Evolutionary conservation across 2,113 vertebrate species (phyloP).

Genomic region (Sceloporus tristichus): DNA sequence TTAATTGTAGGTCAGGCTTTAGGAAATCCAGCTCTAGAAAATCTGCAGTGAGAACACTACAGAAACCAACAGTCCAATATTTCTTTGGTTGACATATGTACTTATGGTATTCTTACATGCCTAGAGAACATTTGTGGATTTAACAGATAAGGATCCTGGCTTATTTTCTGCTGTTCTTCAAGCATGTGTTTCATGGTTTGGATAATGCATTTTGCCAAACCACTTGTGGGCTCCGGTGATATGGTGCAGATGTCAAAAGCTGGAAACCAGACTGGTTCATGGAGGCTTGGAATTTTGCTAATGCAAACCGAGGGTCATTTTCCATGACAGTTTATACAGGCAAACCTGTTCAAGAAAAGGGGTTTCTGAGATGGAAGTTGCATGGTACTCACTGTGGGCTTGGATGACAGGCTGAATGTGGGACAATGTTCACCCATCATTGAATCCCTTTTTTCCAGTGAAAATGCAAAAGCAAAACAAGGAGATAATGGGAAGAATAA

Average conservation of each 20-base stretch:
- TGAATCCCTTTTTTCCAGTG: neutral
- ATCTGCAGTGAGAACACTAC: neutral
- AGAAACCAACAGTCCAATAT: neutral
- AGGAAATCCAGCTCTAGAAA: neutral
- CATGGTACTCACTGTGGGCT: neutral
- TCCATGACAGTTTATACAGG: neutral
- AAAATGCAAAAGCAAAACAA: neutral
- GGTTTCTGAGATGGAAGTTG: neutral
- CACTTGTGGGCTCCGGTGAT: neutral
- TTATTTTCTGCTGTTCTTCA: neutral
- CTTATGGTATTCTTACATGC: neutral
- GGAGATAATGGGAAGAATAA: too few relatives aligned
- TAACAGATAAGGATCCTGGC: slow-evolving; percentile 7
- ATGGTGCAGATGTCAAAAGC: neutral
- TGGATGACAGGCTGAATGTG: neutral
- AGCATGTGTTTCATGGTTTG: slow-evolving; percentile 4
- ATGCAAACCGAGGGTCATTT: neutral
- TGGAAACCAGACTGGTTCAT: neutral
- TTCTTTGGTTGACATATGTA: neutral
- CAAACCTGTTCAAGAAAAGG: neutral
- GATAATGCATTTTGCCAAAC: slow-evolving; percentile 15
- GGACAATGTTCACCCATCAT: neutral
- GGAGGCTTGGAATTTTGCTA: neutral
- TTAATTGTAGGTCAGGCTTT: neutral
- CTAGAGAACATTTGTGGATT: neutral